Evolutionary conservation across 2,797 vertebrate species (phyloP), one percentile per base, ranked within the genome.

Genomic region (Chromis chromis): DNA sequence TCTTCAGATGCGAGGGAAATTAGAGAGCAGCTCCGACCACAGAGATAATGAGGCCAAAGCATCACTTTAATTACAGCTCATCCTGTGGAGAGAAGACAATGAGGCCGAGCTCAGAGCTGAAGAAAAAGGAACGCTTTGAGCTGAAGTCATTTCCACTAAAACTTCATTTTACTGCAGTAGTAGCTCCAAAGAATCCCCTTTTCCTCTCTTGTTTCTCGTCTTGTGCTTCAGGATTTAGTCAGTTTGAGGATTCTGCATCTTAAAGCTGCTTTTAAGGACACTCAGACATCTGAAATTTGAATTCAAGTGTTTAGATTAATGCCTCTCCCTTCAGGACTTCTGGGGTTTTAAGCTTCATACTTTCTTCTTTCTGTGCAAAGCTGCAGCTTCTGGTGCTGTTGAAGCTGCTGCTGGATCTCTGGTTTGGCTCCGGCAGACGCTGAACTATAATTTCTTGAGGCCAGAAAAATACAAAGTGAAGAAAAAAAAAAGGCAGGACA

Each of bases 1-100:
- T 5, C 13, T 8, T 46, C 42, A 44, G 44, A 46, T 7, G 17
- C 19, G 14, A 65, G 36, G 52, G 4, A 56, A 71, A 42, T 66
- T 6, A 46, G 42, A 46, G 36, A 59, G 60, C 7, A 69, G 64
- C 65, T 81, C 48, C 6, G 57, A 53, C 78, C 75, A 55, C 68
- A 65, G 84, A 65, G 57, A 65, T 70, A 74, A 73, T 80, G 40
- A 42, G 16, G 14, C 40, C 40, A 42, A 16, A 52, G 53, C 57
- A 11, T 65, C 3, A 3, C 67, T 67, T 21, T 74, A 68, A 86
- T 74, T 76, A 81, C 12, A 52, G 36, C 54, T 65, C 60, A 5
- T 42, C 55, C 22, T 66, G 39, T 21, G 19, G 19, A 57, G 31
- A 46, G 40, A 59, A 60, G 67, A 75, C 67, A 59, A 64, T 46